Evolutionary conservation across 2,113 vertebrate genomes (phyloP).

Genomic region (Sphyrna mokarran): DNA sequence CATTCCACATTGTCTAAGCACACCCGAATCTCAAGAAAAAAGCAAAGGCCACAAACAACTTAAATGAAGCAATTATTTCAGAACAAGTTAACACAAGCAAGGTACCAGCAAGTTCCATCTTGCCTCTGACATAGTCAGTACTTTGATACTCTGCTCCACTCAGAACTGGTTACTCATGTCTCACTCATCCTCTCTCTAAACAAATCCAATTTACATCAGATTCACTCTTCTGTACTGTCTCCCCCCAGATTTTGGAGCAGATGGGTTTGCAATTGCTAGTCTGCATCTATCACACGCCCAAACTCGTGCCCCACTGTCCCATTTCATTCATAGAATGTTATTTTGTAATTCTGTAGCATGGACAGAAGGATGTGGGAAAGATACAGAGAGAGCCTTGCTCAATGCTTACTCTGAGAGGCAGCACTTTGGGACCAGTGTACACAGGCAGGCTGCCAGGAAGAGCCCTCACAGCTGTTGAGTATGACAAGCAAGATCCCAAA

Average conservation of each 20-base stretch:
- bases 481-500: not conserved
- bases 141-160: not conserved
- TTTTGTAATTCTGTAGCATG: too few relatives aligned
- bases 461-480: not conserved
- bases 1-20: not conserved
- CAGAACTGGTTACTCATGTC: not conserved
- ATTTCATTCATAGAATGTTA: too few relatives aligned
- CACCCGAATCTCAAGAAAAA: not conserved
- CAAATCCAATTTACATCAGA: not conserved
- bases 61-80: not conserved
- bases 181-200: not conserved
- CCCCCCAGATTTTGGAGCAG: not conserved
- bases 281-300: too few relatives aligned
- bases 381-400: too few relatives aligned
- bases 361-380: too few relatives aligned
- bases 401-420: not conserved
- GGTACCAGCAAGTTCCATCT: not conserved
- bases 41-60: not conserved
- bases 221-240: not conserved
- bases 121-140: not conserved
- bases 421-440: not conserved
- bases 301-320: too few relatives aligned
- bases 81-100: not conserved
- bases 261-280: too few relatives aligned
- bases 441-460: not conserved